Evolutionary conservation across 2,797 vertebrate genomes (phyloP).

Genomic region (Typhlichthys eigenmanni): DNA sequence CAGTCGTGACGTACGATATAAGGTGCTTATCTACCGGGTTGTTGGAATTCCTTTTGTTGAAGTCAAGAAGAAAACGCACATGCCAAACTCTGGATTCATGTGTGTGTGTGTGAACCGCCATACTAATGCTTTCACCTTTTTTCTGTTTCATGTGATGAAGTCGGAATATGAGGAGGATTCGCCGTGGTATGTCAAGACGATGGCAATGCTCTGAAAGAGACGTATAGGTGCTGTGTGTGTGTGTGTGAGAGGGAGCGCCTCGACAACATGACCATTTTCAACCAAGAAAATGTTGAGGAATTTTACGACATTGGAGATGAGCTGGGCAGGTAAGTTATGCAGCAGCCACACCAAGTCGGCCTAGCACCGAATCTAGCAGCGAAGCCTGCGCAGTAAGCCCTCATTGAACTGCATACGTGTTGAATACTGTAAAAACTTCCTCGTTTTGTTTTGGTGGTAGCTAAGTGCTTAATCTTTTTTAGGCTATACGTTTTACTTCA

Average conservation of each 20-base stretch:
- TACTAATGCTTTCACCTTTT: slow-evolving; percentile 8
- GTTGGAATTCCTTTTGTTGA: slow-evolving; percentile 49
- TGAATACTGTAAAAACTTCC: slow-evolving; percentile 27
- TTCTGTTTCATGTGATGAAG: slow-evolving; percentile 17
- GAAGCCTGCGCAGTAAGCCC: no score
- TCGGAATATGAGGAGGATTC: slow-evolving; percentile 47
- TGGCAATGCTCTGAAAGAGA: slow-evolving; percentile 6
- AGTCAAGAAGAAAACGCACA: neutral
- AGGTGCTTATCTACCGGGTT: slow-evolving; percentile 45
- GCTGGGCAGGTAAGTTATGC: slow-evolving; percentile 85
- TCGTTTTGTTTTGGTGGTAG: no score
- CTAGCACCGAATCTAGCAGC: no score
- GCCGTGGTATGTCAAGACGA: slow-evolving; percentile 15
- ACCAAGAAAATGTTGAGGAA: slow-evolving; percentile 90
- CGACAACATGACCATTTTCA: slow-evolving; percentile 88
- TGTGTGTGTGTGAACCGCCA: no score
- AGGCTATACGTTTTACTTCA: no score
- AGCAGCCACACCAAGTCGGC: neutral
- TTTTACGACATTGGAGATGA: slow-evolving; percentile 91
- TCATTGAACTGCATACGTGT: no score
- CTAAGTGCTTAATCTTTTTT: no score
- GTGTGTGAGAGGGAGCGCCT: slow-evolving; percentile 55
- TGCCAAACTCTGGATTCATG: neutral
- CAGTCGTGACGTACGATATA: slow-evolving; percentile 57
- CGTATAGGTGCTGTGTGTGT: slow-evolving; percentile 24